These are phyloP conservation scores for Anableps anableps DNA, from an alignment of 2,797 vertebrate species.

Conservation along the genomic window DNA sequence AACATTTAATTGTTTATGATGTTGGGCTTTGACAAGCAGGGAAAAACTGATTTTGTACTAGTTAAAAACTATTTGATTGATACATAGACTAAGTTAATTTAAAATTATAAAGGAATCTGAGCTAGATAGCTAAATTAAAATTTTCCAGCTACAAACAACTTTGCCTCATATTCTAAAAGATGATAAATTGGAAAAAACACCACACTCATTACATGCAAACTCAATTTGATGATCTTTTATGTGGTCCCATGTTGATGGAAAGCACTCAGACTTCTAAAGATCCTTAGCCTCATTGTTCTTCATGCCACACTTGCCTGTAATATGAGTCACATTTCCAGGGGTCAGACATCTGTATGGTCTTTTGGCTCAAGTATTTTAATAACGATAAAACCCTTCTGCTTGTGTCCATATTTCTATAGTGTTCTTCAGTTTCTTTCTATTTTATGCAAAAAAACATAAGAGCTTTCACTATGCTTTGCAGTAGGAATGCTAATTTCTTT, in stretches of 20 bases:
- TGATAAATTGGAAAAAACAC: not conserved
- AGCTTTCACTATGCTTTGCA: not conserved
- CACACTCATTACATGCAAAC: constrained; percentile 2
- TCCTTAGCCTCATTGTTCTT: constrained; percentile 17
- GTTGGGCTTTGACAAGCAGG: constrained; percentile 11
- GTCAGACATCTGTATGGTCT: constrained; percentile 22
- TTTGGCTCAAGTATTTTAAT: constrained; percentile 22
- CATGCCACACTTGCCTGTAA: not conserved
- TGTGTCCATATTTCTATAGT: constrained; percentile 7
- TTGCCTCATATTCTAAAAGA: not conserved
- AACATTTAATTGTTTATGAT: constrained; percentile 31
- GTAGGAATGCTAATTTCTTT: not conserved
- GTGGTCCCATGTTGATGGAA: constrained; percentile 18
- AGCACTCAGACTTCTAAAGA: constrained; percentile 15
- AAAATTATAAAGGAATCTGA: not conserved
- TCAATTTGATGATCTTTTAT: constrained; percentile 11
- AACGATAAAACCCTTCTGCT: not conserved
- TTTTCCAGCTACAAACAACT: not conserved
- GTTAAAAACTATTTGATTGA: constrained; percentile 16
- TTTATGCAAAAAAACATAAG: not conserved
- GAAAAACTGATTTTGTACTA: constrained; percentile 9
- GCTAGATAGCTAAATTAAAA: constrained; percentile 6
- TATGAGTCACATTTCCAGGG: constrained; percentile 10
- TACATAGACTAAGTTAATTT: not conserved
- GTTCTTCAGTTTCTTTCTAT: not conserved